phyloP scores from a whole-genome alignment of 2,888 invertebrate species.

The Bugulina stolonifera region DNA sequence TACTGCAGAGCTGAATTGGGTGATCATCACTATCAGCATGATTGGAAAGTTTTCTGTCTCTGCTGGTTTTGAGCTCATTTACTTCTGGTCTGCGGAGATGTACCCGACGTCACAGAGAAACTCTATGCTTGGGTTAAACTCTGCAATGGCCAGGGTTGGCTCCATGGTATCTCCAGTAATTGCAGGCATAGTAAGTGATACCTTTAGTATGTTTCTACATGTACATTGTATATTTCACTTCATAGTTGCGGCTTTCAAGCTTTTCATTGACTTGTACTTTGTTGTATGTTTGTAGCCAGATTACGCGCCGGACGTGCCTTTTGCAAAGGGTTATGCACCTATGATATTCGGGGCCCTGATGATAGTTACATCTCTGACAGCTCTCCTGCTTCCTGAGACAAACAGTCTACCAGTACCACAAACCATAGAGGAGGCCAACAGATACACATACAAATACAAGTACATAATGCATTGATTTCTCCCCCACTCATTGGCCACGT shows the following conservation, averaged over 20 bases:
- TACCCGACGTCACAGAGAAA: slow-evolving; percentile 11
- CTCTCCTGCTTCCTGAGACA: slow-evolving; percentile 9
- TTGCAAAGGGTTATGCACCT: neutral
- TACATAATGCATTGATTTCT: too few species aligned
- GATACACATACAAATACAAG: neutral
- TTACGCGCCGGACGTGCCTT: neutral
- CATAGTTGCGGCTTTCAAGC: too few species aligned
- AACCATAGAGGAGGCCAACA: slow-evolving; percentile 2
- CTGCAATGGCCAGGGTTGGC: slow-evolving; percentile 8
- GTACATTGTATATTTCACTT: too few species aligned
- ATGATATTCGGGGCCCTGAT: slow-evolving; percentile 7
- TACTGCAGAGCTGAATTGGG: slow-evolving; percentile 4
- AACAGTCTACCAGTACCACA: slow-evolving; percentile 5
- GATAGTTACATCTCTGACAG: neutral
- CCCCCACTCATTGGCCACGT: too few species aligned
- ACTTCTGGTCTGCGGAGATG: slow-evolving; percentile 14
- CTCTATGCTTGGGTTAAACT: slow-evolving; percentile 9
- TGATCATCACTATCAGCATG: slow-evolving; percentile 14
- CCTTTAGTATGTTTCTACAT: too few species aligned
- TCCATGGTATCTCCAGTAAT: slow-evolving; percentile 10
- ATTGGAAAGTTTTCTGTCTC: slow-evolving; percentile 25
- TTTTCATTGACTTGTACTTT: too few species aligned
- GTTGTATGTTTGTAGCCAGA: slow-evolving; percentile 11
- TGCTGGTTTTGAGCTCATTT: slow-evolving; percentile 22
- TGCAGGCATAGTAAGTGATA: slow-evolving; percentile 16